These are phyloP conservation scores for Amphipyra berbera DNA, from an alignment of 2,888 invertebrate species.

Conservation along the genomic window DNA sequence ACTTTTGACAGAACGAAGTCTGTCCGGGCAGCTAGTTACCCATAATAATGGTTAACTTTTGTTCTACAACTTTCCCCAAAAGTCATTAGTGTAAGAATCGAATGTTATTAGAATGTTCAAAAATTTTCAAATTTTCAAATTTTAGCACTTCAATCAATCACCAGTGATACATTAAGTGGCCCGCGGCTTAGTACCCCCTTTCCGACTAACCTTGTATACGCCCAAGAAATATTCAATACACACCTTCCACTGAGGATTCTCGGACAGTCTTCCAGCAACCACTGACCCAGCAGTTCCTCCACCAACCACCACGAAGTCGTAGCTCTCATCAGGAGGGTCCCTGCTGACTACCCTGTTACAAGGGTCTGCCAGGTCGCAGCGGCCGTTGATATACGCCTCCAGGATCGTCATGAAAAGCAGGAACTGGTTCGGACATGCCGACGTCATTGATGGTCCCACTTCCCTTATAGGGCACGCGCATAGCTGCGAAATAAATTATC, in stretches of 20 bases:
- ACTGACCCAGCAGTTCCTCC: slow-evolving; percentile 92
- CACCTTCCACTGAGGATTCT: slow-evolving; percentile 91
- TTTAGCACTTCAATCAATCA: too few species aligned
- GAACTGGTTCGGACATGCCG: slow-evolving; percentile 90
- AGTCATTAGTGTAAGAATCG: too few species aligned
- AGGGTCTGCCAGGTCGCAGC: slow-evolving; percentile 90
- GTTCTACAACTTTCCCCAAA: too few species aligned
- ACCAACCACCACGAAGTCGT: slow-evolving; percentile 92
- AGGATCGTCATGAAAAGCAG: slow-evolving; percentile 91
- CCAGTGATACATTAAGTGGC: too few species aligned
- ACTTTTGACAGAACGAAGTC: too few species aligned
- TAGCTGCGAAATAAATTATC: slow-evolving; percentile 69
- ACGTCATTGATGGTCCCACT: slow-evolving; percentile 89
- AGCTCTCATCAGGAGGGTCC: slow-evolving; percentile 81
- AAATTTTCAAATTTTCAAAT: too few species aligned
- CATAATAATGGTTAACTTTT: too few species aligned
- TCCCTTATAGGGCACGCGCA: slow-evolving; percentile 89
- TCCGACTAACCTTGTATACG: too few species aligned
- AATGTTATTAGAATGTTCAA: too few species aligned
- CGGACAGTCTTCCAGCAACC: slow-evolving; percentile 91
- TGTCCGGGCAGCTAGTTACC: too few species aligned
- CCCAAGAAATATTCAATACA: too few species aligned
- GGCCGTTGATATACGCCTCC: slow-evolving; percentile 90
- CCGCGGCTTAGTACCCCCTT: too few species aligned
- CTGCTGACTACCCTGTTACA: slow-evolving; percentile 89